phyloP scores from a whole-genome alignment of 2,888 invertebrate species.

The Amiota communis region DNA sequence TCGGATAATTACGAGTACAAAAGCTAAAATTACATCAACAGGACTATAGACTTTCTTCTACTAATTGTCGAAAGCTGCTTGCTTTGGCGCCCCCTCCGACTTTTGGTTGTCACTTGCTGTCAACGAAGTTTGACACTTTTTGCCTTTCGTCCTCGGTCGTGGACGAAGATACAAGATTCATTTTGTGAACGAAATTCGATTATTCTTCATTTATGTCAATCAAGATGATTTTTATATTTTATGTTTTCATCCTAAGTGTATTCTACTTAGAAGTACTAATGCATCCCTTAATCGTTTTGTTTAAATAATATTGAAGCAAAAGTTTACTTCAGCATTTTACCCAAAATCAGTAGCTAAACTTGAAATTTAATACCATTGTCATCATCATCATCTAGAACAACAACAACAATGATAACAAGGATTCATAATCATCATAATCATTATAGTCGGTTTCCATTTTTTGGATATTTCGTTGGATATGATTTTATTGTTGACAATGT shows the following conservation, averaged over 20 bases:
- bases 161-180: constrained; percentile 31
- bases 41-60: neutral
- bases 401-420: neutral
- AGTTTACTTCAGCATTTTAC: constrained; percentile 39
- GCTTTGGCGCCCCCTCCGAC: neutral
- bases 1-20: constrained; percentile 21
- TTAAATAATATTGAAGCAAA: constrained; percentile 56
- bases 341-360: constrained; percentile 42
- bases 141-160: constrained; percentile 34
- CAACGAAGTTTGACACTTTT: constrained; percentile 66
- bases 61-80: constrained; percentile 12
- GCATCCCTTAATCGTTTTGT: constrained; percentile 66
- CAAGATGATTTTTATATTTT: constrained; percentile 54
- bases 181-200: constrained; percentile 68
- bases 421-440: neutral
- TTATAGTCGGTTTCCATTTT: constrained; percentile 22
- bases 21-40: constrained; percentile 18
- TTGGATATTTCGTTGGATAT: constrained; percentile 31
- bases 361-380: constrained; percentile 65
- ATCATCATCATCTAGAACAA: neutral
- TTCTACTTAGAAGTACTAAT: constrained; percentile 34
- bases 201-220: constrained; percentile 73
- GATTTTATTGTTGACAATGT: constrained; percentile 29
- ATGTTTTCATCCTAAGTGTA: constrained; percentile 26
- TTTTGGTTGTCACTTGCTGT: constrained; percentile 46